Evolutionary conservation across 2,888 invertebrate genomes (phyloP).

Genomic region (Zootermopsis nevadensis): DNA sequence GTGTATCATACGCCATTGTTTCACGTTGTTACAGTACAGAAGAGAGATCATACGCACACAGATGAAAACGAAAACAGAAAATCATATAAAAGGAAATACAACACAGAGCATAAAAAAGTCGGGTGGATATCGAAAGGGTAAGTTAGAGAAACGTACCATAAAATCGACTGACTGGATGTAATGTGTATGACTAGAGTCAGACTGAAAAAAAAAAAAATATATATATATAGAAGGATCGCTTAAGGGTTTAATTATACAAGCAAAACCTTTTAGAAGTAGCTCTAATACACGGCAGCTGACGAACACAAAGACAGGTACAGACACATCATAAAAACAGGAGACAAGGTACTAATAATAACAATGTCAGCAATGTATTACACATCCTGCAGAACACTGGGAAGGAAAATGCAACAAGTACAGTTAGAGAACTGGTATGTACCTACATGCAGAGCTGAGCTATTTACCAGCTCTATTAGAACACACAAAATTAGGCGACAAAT

Average conservation of each 20-base stretch:
- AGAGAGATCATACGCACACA: not conserved
- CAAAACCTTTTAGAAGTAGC: conserved; percentile 41
- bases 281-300: conserved; percentile 29
- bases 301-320: conserved; percentile 31
- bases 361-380: conserved; percentile 21
- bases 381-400: not conserved
- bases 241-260: conserved; percentile 41
- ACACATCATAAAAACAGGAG: conserved; percentile 27
- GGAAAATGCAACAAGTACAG: not conserved
- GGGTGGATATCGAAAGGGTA: conserved; percentile 11
- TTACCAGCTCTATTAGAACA: too few species aligned
- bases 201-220: conserved; percentile 1
- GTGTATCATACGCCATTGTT: conserved; percentile 9
- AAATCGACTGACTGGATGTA: conserved; percentile 18
- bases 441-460: too few species aligned
- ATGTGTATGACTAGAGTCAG: conserved; percentile 8
- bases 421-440: too few species aligned
- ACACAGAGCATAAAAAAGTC: conserved; percentile 10
- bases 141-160: conserved; percentile 28
- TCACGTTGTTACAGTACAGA: not conserved
- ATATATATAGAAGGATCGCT: not conserved
- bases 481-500: too few species aligned
- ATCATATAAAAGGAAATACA: conserved; percentile 28
- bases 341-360: conserved; percentile 1
- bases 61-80: conserved; percentile 20